Percentiles rank a stretch among this genome's conserved stretches.
Conservation (phyloP, 1,140 invertebrate species). For the Mya arenaria region DNA sequence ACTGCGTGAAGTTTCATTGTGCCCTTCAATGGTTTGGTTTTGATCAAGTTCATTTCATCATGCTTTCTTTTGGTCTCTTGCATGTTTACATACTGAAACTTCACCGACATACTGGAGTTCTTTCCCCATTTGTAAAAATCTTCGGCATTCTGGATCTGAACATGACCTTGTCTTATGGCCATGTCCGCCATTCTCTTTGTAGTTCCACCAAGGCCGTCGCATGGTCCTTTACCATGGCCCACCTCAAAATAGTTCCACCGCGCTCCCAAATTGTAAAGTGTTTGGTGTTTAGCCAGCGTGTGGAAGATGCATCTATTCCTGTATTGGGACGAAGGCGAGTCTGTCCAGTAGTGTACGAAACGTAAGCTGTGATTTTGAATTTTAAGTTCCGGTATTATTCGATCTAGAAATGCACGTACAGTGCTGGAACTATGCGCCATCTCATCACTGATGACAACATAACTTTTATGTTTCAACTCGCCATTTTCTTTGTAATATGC, state of each 20-base stretch:
- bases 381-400: no score
- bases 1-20: slow-evolving; percentile 53
- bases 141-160: slow-evolving; percentile 36
- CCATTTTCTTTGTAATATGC: no score
- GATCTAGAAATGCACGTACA: no score
- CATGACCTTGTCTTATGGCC: slow-evolving; percentile 12
- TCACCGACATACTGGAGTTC: neutral
- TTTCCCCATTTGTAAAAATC: slow-evolving; percentile 47
- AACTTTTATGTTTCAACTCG: no score
- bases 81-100: slow-evolving; percentile 16
- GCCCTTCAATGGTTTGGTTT: slow-evolving; percentile 27
- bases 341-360: no score
- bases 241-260: slow-evolving; percentile 54
- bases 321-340: no score
- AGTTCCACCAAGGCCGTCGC: slow-evolving; percentile 38
- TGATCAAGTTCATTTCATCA: neutral
- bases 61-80: neutral
- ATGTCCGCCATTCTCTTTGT: slow-evolving; percentile 46
- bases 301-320: no score
- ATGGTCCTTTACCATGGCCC: slow-evolving; percentile 58
- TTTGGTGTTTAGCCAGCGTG: neutral
- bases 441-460: no score
- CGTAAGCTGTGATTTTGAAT: no score
- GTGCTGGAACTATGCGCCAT: no score
- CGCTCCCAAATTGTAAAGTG: neutral